Percentiles rank a stretch among this genome's conserved stretches.
These are phyloP conservation scores for Misgurnus mizolepis DNA, from an alignment of 2,113 vertebrate genomes.

Conservation along the genomic window DNA sequence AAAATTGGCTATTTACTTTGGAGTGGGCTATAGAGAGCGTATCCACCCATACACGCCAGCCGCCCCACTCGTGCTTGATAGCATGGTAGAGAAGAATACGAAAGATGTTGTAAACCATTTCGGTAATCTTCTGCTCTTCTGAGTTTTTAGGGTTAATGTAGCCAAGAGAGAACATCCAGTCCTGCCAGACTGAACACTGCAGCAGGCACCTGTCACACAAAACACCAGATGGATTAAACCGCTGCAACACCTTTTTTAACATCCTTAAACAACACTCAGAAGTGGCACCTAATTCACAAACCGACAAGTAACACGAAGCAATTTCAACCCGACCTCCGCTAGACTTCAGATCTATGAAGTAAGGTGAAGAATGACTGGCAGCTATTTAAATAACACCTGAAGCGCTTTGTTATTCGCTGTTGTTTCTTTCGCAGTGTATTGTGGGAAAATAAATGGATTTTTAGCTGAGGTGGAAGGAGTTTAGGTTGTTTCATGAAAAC, in stretches of 20 bases:
- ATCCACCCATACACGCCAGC: slow-evolving; percentile 98
- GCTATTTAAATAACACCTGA: slow-evolving; percentile 25
- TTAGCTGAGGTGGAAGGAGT: slow-evolving; percentile 4
- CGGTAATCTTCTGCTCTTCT: slow-evolving; percentile 97
- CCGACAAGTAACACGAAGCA: slow-evolving; percentile 25
- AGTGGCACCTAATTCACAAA: slow-evolving; percentile 28
- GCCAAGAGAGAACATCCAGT: slow-evolving; percentile 99
- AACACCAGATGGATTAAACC: background rate
- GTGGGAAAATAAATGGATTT: slow-evolving; percentile 27
- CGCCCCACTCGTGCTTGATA: slow-evolving; percentile 99
- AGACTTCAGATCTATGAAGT: slow-evolving; percentile 9
- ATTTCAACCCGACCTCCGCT: slow-evolving; percentile 13
- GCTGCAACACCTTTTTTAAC: slow-evolving; percentile 12
- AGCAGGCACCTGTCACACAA: slow-evolving; percentile 84
- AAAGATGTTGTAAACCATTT: slow-evolving; percentile 99
- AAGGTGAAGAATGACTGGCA: slow-evolving; percentile 22
- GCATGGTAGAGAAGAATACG: slow-evolving; percentile 97
- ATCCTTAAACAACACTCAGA: slow-evolving; percentile 15
- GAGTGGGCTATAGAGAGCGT: slow-evolving; percentile 91
- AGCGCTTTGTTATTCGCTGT: background rate
- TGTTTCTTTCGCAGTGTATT: slow-evolving; percentile 4
- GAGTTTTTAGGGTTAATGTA: slow-evolving; percentile 98
- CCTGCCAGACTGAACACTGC: slow-evolving; percentile 99
- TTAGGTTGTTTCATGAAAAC: background rate
- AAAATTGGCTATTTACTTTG: slow-evolving; percentile 69